These are phyloP conservation scores for Cheilosia vulpina DNA, from an alignment of 2,888 invertebrate species.

Conservation along the genomic window DNA sequence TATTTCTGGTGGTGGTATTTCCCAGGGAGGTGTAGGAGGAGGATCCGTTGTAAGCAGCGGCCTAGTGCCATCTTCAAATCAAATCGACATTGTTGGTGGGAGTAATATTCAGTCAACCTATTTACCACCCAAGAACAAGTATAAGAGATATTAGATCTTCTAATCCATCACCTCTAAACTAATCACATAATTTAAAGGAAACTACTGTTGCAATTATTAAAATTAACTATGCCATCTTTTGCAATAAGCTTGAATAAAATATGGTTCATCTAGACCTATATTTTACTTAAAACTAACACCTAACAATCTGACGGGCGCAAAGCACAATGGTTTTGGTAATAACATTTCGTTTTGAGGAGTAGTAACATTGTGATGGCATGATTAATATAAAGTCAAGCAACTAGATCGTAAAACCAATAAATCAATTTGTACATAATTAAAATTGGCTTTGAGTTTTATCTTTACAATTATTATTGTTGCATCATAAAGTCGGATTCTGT, in stretches of 20 bases:
- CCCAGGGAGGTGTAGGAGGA: conserved; percentile 4
- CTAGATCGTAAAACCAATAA: not conserved
- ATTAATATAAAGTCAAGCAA: too few species aligned
- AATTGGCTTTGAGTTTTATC: too few species aligned
- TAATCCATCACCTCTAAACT: not conserved
- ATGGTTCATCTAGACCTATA: too few species aligned
- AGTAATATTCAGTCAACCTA: conserved; percentile 30
- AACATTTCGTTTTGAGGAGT: too few species aligned
- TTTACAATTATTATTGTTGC: too few species aligned
- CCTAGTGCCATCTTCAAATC: conserved; percentile 19
- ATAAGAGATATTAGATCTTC: conserved; percentile 38
- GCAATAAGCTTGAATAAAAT: too few species aligned
- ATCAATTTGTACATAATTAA: not conserved
- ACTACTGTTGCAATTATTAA: not conserved
- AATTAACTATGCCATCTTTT: too few species aligned
- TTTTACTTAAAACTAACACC: not conserved
- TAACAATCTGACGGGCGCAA: too few species aligned
- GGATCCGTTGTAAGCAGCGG: not conserved
- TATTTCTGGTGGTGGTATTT: conserved; percentile 11
- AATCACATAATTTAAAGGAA: not conserved
- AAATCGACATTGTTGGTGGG: conserved; percentile 21
- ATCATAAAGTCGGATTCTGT: too few species aligned
- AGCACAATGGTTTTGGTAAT: too few species aligned
- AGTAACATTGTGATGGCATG: too few species aligned
- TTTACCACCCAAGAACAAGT: conserved; percentile 36